A percentile compares a stretch with the other conserved stretches of the same genome.
phyloP scores from a whole-genome alignment of 2,888 invertebrate species.

The Tetragnatha montana region DNA sequence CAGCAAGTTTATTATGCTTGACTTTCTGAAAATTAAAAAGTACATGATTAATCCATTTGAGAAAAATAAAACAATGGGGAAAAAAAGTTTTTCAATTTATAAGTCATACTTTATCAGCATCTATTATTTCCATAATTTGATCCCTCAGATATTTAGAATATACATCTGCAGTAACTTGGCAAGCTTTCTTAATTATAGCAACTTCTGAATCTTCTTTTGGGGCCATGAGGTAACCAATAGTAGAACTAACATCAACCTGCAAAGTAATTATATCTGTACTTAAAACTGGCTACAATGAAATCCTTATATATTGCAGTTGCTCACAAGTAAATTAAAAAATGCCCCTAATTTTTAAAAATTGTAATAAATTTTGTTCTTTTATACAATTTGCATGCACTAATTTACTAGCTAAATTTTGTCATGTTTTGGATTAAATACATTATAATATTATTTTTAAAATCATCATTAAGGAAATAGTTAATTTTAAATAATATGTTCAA shows the following conservation, averaged over 20 bases:
- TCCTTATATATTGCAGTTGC: too few species aligned
- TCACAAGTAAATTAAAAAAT: too few species aligned
- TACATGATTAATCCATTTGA: not conserved
- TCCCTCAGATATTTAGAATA: conserved; percentile 97
- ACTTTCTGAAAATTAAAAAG: conserved; percentile 84
- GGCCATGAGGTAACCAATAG: conserved; percentile 91
- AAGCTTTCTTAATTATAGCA: conserved; percentile 92
- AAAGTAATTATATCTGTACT: conserved; percentile 2
- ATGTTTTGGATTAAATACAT: not conserved
- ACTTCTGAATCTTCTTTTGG: conserved; percentile 96
- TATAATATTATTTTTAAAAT: not conserved
- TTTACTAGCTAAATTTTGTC: not conserved
- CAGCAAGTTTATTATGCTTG: conserved; percentile 94
- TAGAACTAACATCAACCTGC: conserved; percentile 86
- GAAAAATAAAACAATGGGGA: not conserved
- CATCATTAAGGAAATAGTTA: not conserved
- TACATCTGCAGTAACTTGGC: conserved; percentile 93
- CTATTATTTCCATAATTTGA: conserved; percentile 98
- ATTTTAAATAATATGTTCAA: not conserved
- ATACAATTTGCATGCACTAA: not conserved
- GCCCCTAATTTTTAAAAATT: too few species aligned
- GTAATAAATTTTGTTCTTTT: too few species aligned
- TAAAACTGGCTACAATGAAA: not conserved
- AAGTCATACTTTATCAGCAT: conserved; percentile 88
- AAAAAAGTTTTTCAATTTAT: too few species aligned